Evolutionary conservation across 2,797 vertebrate species (phyloP), one percentile per base, ranked within the genome.

Genomic region (Mus minutoides): DNA sequence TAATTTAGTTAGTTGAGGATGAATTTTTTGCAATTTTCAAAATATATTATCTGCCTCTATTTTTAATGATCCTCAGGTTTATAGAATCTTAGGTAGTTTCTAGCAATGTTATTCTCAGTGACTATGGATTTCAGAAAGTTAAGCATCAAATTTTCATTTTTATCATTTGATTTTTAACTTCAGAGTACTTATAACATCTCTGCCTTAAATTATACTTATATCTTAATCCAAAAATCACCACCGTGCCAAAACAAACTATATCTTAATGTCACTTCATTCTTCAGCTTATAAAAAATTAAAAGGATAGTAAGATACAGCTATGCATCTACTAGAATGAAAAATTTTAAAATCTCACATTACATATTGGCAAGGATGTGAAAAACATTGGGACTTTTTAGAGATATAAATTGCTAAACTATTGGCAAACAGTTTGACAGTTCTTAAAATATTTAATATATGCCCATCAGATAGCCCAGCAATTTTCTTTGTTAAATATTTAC

Each of bases 1-100:
- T 96, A 95, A 96, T 96, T 91, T 97, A 78, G 88, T 90, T 96
- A 92, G 93, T 93, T 34, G 21, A 77, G 79, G 21, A 88, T 94
- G 34, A 64, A 90, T 31, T 93, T 96, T 82, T 79, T 86, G 85
- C 24, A 75, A 92, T 96, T 96, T 97, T 94, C 85, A 91, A 96
- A 97, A 95, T 90, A 90, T 49, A 75, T 97, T 95, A 82, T 94
- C 52, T 29, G 2, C 78, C 90, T 92, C 34, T 34, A 60, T 88
- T 94, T 94, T 91, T 95, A 97, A 60, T 95, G 60, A 94, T 71
- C 17, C 77, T 94, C 14, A 76, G 87, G 37, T 95, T 94, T 88
- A 12, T 84, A 64, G 84, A 88, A 95, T 60, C 37, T 69, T 96
- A 73, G 77, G 37, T 49, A 64, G 24, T 24, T 60, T 93, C 78